Evolutionary conservation across 2,888 invertebrate genomes (phyloP), one percentile per base, ranked within the genome.

Genomic region (Celastrina argiolus): DNA sequence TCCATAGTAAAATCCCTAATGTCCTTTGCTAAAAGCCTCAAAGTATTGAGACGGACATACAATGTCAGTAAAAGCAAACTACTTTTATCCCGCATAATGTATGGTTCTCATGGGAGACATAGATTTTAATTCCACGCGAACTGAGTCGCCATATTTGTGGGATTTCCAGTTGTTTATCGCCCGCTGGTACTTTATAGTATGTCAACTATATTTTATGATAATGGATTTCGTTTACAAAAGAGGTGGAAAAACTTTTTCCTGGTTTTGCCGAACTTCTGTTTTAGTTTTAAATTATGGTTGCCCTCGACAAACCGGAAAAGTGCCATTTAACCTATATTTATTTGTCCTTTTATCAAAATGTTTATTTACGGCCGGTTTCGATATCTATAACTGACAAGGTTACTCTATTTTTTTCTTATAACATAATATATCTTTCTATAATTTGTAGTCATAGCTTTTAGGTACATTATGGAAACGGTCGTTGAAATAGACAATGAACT

Each of bases 141-240:
- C 51, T 12, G 14, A 51, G 45, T 45, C 22, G 51, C 51, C 51
- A 51, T 51, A 51, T 51, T 51, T 18, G 51, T 51, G 26, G 51
- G 51, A 51, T 51, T 51, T 14, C 22, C 22, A 18, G 51, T 51
- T 22, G 51, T 51, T 51, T 51, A 51, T 26, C 51, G 22, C 22
- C 22, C 10, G 10, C 0, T 31, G 31, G 16, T 45, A 51, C 12
- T 26, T 51, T 51, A 51, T 26, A 4, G 22, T 51, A 22, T 51
- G 51, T 51, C 51, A 26, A 51, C 51, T 51, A 26, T 51, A 26
- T 22, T 51, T 51, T 51, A 51, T 12, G 51, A 22, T 51, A 51
- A 51, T 51, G 51, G 51, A 51, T 51, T 51, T 26, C 51, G 51
- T 26, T 51, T 51, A 36, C 12, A 36, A 10, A 36, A 51, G 51